Base-by-base conservation (phyloP, 2,797 vertebrate species). In the Leuciscus waleckii region DNA sequence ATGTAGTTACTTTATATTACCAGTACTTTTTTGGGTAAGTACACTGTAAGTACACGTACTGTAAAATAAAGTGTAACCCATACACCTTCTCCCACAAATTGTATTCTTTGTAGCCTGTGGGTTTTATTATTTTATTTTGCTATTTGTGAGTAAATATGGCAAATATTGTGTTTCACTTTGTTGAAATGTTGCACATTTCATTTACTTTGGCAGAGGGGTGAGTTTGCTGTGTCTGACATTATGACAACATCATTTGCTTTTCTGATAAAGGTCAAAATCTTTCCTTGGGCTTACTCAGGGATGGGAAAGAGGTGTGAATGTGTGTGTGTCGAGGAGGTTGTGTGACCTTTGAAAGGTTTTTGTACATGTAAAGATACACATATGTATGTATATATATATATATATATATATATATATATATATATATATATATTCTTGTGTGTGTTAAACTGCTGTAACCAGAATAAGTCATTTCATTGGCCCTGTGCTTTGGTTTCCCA, bases 221-320 rank as follows among this genome's bases (percentile, higher is more conserved):
- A 77, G 51, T 83, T 82, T 86, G 54, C 68, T 51, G 69, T 82
- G 71, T 79, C 54, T 54, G 71, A 85, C 76, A 23, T 49, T 46
- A 79, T 91, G 90, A 92, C 90, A 93, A 93, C 93, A 92, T 93
- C 89, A 92, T 91, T 73, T 74, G 84, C 73, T 80, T 85, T 85
- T 93, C 92, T 91, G 89, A 93, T 93, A 93, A 94, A 94, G 93
- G 93, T 94, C 92, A 94, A 93, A 94, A 89, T 91, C 93, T 89
- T 96, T 95, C 95, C 95, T 95, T 96, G 79, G 95, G 94, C 96
- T 95, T 96, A 96, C 96, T 97, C 96, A 97, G 96, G 96, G 96
- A 97, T 93, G 95, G 94, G 95, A 95, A 95, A 95, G 95, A 94
- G 94, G 90, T 95, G 92, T 94, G 95, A 87, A 87, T 82, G 80